Evolutionary conservation across 2,113 vertebrate species (phyloP).

Genomic region (Plotosus lineatus): DNA sequence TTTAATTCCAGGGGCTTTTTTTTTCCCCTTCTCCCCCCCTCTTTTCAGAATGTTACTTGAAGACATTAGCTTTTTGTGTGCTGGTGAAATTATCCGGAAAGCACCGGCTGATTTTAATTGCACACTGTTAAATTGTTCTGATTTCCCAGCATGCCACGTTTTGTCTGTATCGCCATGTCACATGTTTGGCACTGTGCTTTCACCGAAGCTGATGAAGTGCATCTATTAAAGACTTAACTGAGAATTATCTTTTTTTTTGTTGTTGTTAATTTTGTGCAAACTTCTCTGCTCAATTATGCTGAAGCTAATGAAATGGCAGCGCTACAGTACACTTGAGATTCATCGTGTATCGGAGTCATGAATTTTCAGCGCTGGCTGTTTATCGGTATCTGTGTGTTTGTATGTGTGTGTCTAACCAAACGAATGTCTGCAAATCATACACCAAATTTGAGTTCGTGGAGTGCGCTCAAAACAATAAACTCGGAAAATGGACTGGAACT

Average conservation of each 20-base stretch:
- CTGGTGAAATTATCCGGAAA: neutral
- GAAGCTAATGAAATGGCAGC: neutral
- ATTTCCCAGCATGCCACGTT: slow-evolving; percentile 2
- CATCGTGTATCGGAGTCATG: neutral
- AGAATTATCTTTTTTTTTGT: neutral
- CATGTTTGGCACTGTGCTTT: neutral
- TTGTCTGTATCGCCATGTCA: neutral
- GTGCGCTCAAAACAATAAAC: neutral
- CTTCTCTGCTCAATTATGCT: neutral
- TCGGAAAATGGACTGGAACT: neutral
- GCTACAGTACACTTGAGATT: neutral
- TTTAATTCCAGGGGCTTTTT: slow-evolving; percentile 10
- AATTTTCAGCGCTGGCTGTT: neutral
- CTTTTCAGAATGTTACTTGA: neutral
- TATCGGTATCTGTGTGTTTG: neutral
- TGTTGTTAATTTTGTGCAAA: neutral
- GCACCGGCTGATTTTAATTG: neutral
- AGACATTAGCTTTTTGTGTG: neutral
- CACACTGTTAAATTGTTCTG: neutral
- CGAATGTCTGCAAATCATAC: neutral
- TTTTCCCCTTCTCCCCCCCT: neutral
- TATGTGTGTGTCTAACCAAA: neutral
- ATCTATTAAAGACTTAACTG: slow-evolving; percentile 17
- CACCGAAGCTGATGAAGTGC: slow-evolving; percentile 1
- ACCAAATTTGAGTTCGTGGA: neutral